Percentiles rank a stretch among this genome's conserved stretches.
Conservation (phyloP, 2,113 vertebrate genomes). For the Anolis sagrei region DNA sequence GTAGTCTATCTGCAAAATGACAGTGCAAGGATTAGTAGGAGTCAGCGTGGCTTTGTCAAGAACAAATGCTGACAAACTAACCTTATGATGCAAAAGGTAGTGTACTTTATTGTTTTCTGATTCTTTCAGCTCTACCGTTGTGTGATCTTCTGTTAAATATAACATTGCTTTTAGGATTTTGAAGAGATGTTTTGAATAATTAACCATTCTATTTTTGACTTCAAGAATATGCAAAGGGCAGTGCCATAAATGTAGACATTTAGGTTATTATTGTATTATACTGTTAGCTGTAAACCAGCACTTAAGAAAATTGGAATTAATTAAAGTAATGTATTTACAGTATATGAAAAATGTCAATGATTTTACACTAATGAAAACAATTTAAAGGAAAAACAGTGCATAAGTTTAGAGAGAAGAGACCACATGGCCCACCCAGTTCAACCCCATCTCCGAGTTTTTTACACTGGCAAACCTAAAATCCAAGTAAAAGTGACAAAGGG, state of each 20-base stretch:
- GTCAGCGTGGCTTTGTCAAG: too few species aligned
- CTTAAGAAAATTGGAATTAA: slow-evolving; percentile 47
- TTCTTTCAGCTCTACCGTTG: neutral
- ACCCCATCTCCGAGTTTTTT: too few species aligned
- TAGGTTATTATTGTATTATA: slow-evolving; percentile 30
- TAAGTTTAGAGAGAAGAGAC: too few species aligned
- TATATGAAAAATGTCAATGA: slow-evolving; percentile 57
- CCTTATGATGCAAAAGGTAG: neutral
- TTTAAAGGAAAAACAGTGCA: neutral
- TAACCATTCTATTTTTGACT: neutral
- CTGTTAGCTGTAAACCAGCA: slow-evolving; percentile 51
- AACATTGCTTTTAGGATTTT: neutral
- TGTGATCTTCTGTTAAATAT: neutral
- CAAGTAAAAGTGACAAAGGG: too few species aligned
- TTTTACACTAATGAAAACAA: slow-evolving; percentile 26
- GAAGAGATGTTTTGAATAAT: neutral
- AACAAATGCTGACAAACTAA: neutral
- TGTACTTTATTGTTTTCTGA: neutral
- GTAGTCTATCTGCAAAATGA: too few species aligned
- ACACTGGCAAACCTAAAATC: too few species aligned
- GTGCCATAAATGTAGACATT: slow-evolving; percentile 12
- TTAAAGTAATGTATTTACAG: slow-evolving; percentile 54
- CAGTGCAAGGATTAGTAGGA: too few species aligned
- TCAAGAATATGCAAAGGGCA: slow-evolving; percentile 18
- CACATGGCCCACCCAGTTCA: too few species aligned